Evolutionary conservation across 2,888 invertebrate species (phyloP), one percentile per base, ranked within the genome.

Genomic region (Amphipyra berbera): DNA sequence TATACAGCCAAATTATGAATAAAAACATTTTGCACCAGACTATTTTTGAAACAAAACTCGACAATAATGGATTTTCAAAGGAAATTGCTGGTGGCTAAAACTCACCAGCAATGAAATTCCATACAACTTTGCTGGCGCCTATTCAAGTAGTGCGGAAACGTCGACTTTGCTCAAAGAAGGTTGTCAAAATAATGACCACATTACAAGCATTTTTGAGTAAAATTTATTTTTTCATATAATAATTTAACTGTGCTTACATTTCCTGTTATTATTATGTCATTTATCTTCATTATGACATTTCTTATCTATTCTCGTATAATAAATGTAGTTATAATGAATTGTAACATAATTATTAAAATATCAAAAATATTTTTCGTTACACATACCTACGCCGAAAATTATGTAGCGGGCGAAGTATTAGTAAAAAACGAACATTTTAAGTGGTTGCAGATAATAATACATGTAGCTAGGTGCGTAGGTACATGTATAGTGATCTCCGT

Each of bases 271-370:
- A 58, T 49, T 27, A 30, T 21, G 52, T 47, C 48, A 59, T 67
- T 62, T 38, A 62, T 67, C 55, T 47, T 68, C 44, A 53, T 60
- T 63, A 61, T 57, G 57, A 42, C 35, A 46, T 45, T 30, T 50
- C 54, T 48, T 48, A n/a, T n/a, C n/a, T n/a, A 48, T 48, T 15
- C 9, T 46, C n/a, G 46, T 37, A n/a, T 49, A 49, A 53, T 42
- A 21, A 21, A 21, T 53, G 8, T 42, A n/a, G n/a, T 48, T 48
- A 42, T 12, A 10, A 33, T 41, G 14, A 27, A n/a, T 7, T 30
- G 10, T 40, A 38, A 38, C 37, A 12, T n/a, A n/a, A 8, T 21
- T 21, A 21, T 21, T 21, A n/a, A 40, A 49, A 21, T 45, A 45
- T 45, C 27, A 40, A 40, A 27, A 40, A n/a, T 12, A 40, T n/a